Base-by-base conservation (phyloP, 2,113 vertebrate genomes). In the Hiodon alosoides region DNA sequence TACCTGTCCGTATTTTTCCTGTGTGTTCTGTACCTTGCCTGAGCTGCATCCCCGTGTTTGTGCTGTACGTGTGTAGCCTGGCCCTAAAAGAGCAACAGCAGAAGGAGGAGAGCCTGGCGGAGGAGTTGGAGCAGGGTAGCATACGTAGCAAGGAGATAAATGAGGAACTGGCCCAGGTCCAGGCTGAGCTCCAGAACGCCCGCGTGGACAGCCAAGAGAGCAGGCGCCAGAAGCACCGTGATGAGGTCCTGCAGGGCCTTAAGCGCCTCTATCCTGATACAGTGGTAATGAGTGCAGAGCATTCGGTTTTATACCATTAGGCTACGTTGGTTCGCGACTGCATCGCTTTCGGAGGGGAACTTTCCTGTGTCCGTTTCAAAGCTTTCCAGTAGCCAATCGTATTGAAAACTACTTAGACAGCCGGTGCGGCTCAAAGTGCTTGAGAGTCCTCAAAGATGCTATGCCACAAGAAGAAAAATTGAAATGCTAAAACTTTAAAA, bases 151-250 rank as follows among this genome's bases (percentile, higher is more conserved):
- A 83, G 77, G 89, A 93, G 85, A 85, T 97, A 69, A 94, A 94
- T 1, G 80, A 90, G 81, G 92, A 98, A 76, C 78, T 98, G 80
- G 86, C 76, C 1, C 81, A 78, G 83, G 85, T 93, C 66, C 80
- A 86, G 78, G 84, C 78, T 70, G 94, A 98, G 10, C 83, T 98
- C 69, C 89, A 93, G 58, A 93, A 87, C 46, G 97, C 95, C 51
- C 87, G 82, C 16, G 87, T 97, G 13, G 95, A 98, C 70, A 91
- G 71, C 54, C 94, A 95, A 0, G 97, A 99, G 78, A 94, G 90
- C 62, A 92, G 76, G 17, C 84, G 92, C 0, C 90, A 94, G 76
- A 90, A 90, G 80, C 93, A 83, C 83, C 93, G 87, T 83, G 91
- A 92, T 13, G 95, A 98, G 79, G 76, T 93, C 65, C 82, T 98